Percentiles rank a stretch among this genome's conserved stretches.
phyloP scores from a whole-genome alignment of 2,888 invertebrate genomes.

The Sclerodermus sp. region DNA sequence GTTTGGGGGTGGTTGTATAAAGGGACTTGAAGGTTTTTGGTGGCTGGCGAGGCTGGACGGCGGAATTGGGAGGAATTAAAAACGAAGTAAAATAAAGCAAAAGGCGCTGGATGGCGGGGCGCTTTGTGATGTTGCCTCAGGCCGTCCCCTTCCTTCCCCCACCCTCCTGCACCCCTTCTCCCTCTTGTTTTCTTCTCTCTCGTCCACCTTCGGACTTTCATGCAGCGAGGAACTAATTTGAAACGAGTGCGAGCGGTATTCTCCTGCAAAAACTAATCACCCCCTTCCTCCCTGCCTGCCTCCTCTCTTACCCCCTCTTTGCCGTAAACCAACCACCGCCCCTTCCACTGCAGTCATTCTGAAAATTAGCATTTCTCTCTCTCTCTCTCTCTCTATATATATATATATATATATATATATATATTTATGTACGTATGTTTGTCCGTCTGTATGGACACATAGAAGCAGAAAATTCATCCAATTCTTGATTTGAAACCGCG shows the following conservation, averaged over 20 bases:
- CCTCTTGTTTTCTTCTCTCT: slow-evolving; percentile 16
- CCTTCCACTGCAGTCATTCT: not conserved
- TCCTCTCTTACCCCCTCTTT: slow-evolving; percentile 4
- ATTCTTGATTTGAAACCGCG: no score
- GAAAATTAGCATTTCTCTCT: slow-evolving; percentile 45
- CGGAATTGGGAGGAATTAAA: slow-evolving; percentile 45
- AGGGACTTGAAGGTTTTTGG: no score
- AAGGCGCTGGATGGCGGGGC: slow-evolving; percentile 32
- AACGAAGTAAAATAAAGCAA: slow-evolving; percentile 46
- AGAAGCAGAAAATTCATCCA: no score
- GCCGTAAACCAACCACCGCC: no score
- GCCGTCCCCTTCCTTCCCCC: slow-evolving; percentile 15
- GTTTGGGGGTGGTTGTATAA: no score
- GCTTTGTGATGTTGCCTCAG: slow-evolving; percentile 42
- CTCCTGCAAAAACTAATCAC: slow-evolving; percentile 31
- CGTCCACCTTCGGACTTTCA: slow-evolving; percentile 19
- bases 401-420: no score
- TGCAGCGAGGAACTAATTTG: slow-evolving; percentile 42
- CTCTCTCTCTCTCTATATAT: not conserved
- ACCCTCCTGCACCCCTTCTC: slow-evolving; percentile 10
- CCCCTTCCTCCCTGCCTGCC: slow-evolving; percentile 15
- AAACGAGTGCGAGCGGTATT: slow-evolving; percentile 32
- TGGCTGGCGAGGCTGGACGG: not conserved
- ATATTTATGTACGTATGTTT: no score
- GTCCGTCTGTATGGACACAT: no score